Base-by-base conservation (phyloP, 2,888 invertebrate species). In the Arge pagana region DNA sequence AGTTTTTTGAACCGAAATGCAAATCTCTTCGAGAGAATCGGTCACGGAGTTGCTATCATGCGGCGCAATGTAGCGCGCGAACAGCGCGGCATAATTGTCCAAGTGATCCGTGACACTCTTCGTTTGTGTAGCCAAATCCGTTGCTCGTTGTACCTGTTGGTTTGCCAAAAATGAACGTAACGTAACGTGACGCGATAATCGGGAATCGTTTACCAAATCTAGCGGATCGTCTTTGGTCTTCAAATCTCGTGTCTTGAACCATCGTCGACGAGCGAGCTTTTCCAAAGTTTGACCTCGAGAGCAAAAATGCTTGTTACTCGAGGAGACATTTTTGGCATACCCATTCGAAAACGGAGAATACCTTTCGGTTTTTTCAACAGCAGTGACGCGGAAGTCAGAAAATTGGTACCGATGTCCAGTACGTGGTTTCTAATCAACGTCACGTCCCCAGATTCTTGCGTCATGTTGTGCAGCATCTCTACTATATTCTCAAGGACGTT, bases 361-460 rank as follows among this genome's bases (percentile, higher is more conserved):
- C 31, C 45, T 45, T 35, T 31, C 10, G 30, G 49, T 28, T 33
- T 40, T 19, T 33, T 40, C 31, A 36, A 40, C 15, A 35, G 30
- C n/a, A 31, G 35, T 3, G 50, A 50, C 8, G 23, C 21, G 35
- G 45, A 45, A 23, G 33, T 50, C 11, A 50, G 18, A 8, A 50
- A 24, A 43, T 33, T 42, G 8, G 41, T 41, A 26, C 50, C 50
- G 35, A 50, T 50, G 19, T 50, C 42, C 7, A 50, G 19, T 23
- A 50, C 35, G 35, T 50, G 24, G 7, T 33, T 43, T 35, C 50
- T 42, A 33, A 41, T 33, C 10, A 50, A 24, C 3, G 31, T 42
- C 5, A 35, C 15, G 35, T 45, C 45, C n/a, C 35, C 33, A 10
- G 45, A 45, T 16, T 45, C 10, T 45, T 45, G 45, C n/a, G 33